Evolutionary conservation across 2,888 invertebrate genomes (phyloP), one percentile per base, ranked within the genome.

Genomic region (Disparrhopalites patrizii): DNA sequence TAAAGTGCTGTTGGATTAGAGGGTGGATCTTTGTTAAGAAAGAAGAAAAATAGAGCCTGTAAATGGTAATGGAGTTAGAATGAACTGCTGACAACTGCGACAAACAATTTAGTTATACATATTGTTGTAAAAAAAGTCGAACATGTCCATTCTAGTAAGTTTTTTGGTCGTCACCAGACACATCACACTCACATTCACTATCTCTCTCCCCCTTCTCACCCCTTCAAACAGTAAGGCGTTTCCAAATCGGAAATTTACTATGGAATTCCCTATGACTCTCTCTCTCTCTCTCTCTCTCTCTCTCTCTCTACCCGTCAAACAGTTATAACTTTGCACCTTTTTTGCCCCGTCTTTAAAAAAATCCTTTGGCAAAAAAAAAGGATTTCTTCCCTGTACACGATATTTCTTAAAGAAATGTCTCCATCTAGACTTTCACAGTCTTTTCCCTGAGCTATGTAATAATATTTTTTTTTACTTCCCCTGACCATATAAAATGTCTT

Each of bases 51-150:
- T 28, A 61, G 60, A 66, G 57, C 47, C 38, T 15, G 25, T 31
- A 43, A n/a, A 52, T 66, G 65, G 63, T 71, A 71, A 71, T 71
- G 71, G 69, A 71, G 62, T 31, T 50, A 43, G 65, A 69, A 71
- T 71, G 71, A 71, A 71, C 65, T 69, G 71, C 71, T 71, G 71
- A 71, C 71, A 71, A 68, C 67, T 71, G 71, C 60, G 40, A 52
- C 62, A 61, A 61, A 61, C 43, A 28, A 50, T 61, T 61, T 25
- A 25, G 27, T 43, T 58, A 38, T 28, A 27, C 52, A n/a, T 47
- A 47, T 47, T 47, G 23, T 43, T 30, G 38, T 58, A 20, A 43
- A 58, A 58, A 58, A 58, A 40, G 43, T 28, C 15, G 33, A 36
- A 15, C n/a, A 15, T 58, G 58, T 58, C 58, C 58, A 58, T 40